Evolutionary conservation across 2,888 invertebrate species (phyloP).

Genomic region (Halictus ligatus): DNA sequence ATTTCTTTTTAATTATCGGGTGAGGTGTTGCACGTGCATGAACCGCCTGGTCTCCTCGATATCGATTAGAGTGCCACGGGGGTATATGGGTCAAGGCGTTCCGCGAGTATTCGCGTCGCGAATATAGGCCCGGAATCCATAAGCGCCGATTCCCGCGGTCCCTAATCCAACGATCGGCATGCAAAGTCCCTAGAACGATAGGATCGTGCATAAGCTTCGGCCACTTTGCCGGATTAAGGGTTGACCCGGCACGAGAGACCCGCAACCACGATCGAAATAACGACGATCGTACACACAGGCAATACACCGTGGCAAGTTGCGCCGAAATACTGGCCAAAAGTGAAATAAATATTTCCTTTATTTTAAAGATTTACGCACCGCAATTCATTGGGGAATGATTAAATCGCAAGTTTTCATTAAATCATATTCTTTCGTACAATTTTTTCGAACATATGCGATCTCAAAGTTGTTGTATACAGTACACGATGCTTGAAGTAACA

Average conservation of each 20-base stretch:
- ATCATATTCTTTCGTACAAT: neutral
- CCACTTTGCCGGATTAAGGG: slow-evolving; percentile 68
- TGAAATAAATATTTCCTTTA: neutral
- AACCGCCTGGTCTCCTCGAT: slow-evolving; percentile 8
- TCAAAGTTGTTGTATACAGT: no score
- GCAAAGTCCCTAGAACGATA: slow-evolving; percentile 45
- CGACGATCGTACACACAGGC: slow-evolving; percentile 52
- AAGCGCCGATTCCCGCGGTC: slow-evolving; percentile 29
- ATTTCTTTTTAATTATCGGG: slow-evolving; percentile 15
- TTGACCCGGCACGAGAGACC: slow-evolving; percentile 59
- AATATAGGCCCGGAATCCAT: slow-evolving; percentile 28
- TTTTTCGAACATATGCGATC: no score
- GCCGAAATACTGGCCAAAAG: neutral
- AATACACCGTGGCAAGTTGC: slow-evolving; percentile 13
- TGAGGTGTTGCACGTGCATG: neutral
- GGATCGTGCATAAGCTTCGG: slow-evolving; percentile 55
- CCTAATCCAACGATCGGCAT: slow-evolving; percentile 50
- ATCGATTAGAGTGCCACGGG: slow-evolving; percentile 11
- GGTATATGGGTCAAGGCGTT: slow-evolving; percentile 47
- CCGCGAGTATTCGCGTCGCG: neutral
- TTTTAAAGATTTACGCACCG: neutral
- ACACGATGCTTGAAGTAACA: no score
- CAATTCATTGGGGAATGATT: neutral
- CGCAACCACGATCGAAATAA: slow-evolving; percentile 64
- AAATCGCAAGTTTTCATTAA: neutral